Evolutionary conservation across 2,797 vertebrate species (phyloP), one percentile per base, ranked within the genome.

Genomic region (Crenichthys baileyi): DNA sequence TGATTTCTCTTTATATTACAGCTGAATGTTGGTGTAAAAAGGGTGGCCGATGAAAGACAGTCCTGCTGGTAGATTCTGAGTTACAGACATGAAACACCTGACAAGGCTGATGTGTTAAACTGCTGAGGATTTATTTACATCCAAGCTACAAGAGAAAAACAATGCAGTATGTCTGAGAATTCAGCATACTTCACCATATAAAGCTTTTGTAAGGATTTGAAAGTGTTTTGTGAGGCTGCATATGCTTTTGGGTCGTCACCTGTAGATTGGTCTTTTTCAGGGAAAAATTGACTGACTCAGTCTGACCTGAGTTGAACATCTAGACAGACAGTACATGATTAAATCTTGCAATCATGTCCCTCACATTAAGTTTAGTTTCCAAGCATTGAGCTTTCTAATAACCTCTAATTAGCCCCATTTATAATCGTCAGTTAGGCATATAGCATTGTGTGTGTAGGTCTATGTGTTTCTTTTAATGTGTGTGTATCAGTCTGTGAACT

Each of bases 341-440:
- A 82, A 83, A 83, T 82, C 65, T 70, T 36, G 36, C 67, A 70
- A 46, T 70, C 67, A 70, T 70, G 67, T 70, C 73, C 51, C 67
- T 78, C 79, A 82, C 75, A 75, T 80, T 76, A 72, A 72, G 56
- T 76, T 87, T 81, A 70, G 65, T 88, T 83, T 86, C 84, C 53
- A 68, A 85, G 76, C 81, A 83, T 82, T 55, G 31, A 87, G 85
- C 70, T 50, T 89, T 85, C 74, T 77, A 80, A 90, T 90, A 85
- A 90, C 90, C 80, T 71, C 89, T 93, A 92, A 94, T 93, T 91
- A 92, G 86, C 79, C 70, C 74, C 85, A 90, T 93, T 93, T 90
- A 92, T 92, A 90, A 86, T 88, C 81, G 83, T 91, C 88, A 92
- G 89, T 93, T 91, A 93, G 89, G 75, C 77, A 85, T 79, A 72